Evolutionary conservation across 2,113 vertebrate genomes (phyloP), one percentile per base, ranked within the genome.

Genomic region (Sinocyclocheilus maitianheensis): DNA sequence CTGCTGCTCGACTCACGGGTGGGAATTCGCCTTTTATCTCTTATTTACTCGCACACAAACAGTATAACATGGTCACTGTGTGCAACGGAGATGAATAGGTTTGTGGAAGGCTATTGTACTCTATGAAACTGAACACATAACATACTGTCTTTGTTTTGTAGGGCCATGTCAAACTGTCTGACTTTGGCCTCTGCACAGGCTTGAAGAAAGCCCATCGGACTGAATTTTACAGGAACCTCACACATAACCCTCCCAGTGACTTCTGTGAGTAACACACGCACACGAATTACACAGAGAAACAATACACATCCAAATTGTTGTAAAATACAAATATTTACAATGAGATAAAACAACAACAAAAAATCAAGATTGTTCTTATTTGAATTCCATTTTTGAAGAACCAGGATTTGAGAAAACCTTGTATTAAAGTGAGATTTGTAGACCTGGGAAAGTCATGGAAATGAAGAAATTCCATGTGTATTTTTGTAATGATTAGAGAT

Each of bases 171-270:
- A 99, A 99, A 88, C 93, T 99, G 80, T 99, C 98, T 24, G 98
- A 99, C 90, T 99, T 99, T 90, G 98, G 98, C 40, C 94, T 99
- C 82, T 99, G 98, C 90, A 99, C 98, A 0, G 98, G 98, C 77
- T 94, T 99, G 90, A 99, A 99, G 93, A 99, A 99, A 88, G 98
- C 98, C 72, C 98, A 99, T 91, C 96, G 98, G 87, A 99, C 98
- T 0, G 98, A 99, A 87, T 99, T 99, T 90, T 99, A 99, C 90
- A 95, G 98, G 89, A 99, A 99, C 91, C 96, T 99, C 77, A 98
- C 97, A 0, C 97, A 99, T 88, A 99, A 97, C 90, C 98, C 97
- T 0, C 98, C 98, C 65, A 99, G 97, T 85, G 97, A 99, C 92
- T 99, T 99, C 94, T 98, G 98, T 99, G 91, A 96, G 98, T 97